Conservation (phyloP, 2,797 vertebrate species). For the Acanthopagrus latus region DNA sequence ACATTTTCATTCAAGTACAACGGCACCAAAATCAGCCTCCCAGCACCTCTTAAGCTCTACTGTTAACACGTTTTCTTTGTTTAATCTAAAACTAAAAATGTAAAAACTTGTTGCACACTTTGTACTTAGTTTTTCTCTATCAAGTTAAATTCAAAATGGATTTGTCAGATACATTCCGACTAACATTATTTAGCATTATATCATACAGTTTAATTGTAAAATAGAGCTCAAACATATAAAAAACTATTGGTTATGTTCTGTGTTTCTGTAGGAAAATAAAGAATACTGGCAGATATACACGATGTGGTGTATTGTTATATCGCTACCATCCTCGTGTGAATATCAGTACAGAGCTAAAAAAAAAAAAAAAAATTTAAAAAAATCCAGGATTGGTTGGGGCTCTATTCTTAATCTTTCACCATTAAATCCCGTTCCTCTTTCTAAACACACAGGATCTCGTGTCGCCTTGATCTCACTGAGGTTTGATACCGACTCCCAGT, state of each 20-base stretch:
- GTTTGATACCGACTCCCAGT: conserved; percentile 42
- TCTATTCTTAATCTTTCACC: not conserved
- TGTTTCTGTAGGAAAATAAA: not conserved
- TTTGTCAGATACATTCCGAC: not conserved
- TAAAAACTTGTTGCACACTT: not conserved
- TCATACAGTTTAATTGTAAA: not conserved
- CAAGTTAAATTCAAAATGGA: no score
- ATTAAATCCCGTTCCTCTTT: conserved; percentile 13
- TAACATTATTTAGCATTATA: not conserved
- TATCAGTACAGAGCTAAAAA: not conserved
- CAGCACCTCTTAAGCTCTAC: not conserved
- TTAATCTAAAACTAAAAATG: not conserved
- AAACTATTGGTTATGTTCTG: not conserved
- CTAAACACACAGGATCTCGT: conserved; percentile 32
- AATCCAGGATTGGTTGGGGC: not conserved
- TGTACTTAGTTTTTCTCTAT: not conserved
- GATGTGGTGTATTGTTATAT: not conserved
- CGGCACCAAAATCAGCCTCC: not conserved
- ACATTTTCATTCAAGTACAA: not conserved
- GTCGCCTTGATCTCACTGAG: conserved; percentile 47
- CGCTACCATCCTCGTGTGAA: not conserved
- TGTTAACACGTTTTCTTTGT: not conserved
- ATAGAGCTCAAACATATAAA: not conserved
- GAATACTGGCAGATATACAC: not conserved
- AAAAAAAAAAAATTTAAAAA: not conserved